Conservation (phyloP, 2,113 vertebrate species). For the Eclectus roratus region DNA sequence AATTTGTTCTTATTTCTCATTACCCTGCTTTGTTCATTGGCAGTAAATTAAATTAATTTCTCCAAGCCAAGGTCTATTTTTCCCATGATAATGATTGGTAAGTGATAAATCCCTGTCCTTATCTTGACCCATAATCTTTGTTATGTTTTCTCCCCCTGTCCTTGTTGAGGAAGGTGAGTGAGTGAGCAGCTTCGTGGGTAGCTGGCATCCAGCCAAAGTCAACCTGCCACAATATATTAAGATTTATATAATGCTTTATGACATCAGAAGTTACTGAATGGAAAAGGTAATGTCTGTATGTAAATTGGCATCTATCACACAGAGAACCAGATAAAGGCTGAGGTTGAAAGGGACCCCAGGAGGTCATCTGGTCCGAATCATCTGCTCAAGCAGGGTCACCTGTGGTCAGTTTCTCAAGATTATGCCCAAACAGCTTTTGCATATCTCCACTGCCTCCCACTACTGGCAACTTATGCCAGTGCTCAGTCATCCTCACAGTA, state of each 20-base stretch:
- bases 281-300: not conserved
- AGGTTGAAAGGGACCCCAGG: not conserved
- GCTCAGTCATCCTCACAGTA: not conserved
- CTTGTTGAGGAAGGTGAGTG: not conserved
- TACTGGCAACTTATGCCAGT: not conserved
- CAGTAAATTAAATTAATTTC: not conserved
- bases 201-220: not conserved
- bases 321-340: not conserved
- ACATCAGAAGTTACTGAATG: not conserved
- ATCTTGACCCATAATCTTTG: fast-evolving
- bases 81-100: not conserved
- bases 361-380: not conserved
- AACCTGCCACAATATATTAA: not conserved
- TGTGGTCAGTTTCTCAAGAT: not conserved
- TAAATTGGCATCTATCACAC: not conserved
- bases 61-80: not conserved
- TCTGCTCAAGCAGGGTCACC: not conserved
- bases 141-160: not conserved
- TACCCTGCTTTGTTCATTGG: not conserved
- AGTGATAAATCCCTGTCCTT: not conserved
- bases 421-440: not conserved
- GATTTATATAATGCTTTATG: not conserved
- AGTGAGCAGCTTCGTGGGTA: not conserved
- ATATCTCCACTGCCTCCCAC: not conserved
- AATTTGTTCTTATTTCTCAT: not conserved